Evolutionary conservation across 2,113 vertebrate genomes (phyloP), one percentile per base, ranked within the genome.

Genomic region (Podarcis raffonei): DNA sequence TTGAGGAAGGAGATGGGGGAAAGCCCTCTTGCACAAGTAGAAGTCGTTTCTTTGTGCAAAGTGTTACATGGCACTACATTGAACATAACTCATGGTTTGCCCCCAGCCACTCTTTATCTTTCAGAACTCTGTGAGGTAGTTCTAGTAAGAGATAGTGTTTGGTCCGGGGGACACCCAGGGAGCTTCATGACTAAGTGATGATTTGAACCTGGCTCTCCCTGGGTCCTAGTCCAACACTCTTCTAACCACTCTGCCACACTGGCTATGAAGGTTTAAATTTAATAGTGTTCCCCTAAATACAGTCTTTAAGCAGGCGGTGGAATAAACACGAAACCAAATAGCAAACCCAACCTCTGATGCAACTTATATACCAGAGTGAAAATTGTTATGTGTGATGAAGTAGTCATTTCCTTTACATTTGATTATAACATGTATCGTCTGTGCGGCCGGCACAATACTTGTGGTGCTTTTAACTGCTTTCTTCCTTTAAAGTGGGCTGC

Each of bases 381-480:
- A 83, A 89, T 77, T 68, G 39, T 77, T 84, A 12, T 83, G 72
- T 84, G n/a, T 68, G 62, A 89, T 84, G 72, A 84, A 89, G 25
- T 69, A 69, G 75, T 89, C 57, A 83, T 84, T 89, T 89, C 74
- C 87, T 89, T 78, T 84, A 84, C 35, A 83, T 84, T 83, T 84
- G 81, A 89, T 84, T 77, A 83, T 88, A 83, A 37, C 59, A 77
- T 89, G 59, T 35, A 78, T 27, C 68, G 65, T 23, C 81, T 84
- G n/a, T 78, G 74, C 57, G 74, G 87, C 81, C n/a, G 18, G 81
- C n/a, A 37, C 74, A 89, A 84, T 84, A 57, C 30, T 83, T 89
- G 87, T 89, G 87, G 87, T 62, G 42, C 87, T 77, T 66, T 84
- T 77, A 89, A 84, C 74, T 48, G 25, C 62, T 84, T 88, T 83